phyloP scores from a whole-genome alignment of 2,113 vertebrate species.

The Vulpes ferrilata region DNA sequence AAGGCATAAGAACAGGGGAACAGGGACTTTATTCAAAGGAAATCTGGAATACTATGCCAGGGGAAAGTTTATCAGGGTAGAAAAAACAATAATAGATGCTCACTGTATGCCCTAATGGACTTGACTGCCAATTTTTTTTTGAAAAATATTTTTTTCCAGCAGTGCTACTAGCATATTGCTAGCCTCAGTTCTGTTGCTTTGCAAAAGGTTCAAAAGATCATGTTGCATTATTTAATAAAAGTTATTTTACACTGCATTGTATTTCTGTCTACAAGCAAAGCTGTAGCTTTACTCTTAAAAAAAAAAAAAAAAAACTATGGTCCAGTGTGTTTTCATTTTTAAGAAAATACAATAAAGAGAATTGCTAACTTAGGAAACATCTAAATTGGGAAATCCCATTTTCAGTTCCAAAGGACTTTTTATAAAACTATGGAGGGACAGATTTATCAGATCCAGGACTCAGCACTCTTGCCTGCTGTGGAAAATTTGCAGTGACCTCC shows the following conservation, averaged over 20 bases:
- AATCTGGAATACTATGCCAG: background rate
- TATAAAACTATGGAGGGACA: slow-evolving; percentile 26
- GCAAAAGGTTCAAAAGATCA: background rate
- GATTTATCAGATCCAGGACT: background rate
- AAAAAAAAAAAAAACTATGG: background rate
- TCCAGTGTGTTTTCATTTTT: slow-evolving; percentile 17
- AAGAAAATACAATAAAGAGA: slow-evolving; percentile 30
- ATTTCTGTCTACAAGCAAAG: slow-evolving; percentile 44
- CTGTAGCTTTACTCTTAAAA: background rate
- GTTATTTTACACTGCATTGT: background rate
- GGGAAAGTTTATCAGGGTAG: background rate
- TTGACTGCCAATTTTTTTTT: background rate
- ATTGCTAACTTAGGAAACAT: slow-evolving; percentile 49
- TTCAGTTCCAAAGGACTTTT: slow-evolving; percentile 38
- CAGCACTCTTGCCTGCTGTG: background rate
- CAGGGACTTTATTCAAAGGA: slow-evolving; percentile 23
- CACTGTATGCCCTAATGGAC: background rate
- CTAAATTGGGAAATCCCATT: slow-evolving; percentile 21
- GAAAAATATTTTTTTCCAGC: background rate
- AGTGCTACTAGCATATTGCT: background rate
- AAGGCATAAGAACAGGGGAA: background rate
- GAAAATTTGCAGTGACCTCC: background rate
- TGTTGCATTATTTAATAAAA: slow-evolving; percentile 34
- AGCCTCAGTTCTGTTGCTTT: background rate
- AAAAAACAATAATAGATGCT: slow-evolving; percentile 3